Conservation (phyloP, 2,113 vertebrate species). For the Centropus bengalensis region DNA sequence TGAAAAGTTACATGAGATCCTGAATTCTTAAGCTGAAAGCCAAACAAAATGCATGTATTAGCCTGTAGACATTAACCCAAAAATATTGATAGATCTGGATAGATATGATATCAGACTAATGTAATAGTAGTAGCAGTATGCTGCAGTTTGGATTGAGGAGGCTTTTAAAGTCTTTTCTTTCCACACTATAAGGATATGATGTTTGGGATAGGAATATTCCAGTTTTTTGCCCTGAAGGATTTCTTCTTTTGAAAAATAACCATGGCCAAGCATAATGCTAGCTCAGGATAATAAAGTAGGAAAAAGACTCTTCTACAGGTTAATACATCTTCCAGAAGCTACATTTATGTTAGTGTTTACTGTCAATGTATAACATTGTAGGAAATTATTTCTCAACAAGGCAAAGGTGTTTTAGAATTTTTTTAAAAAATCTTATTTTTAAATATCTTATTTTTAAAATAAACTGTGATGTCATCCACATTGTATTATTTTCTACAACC, state of each 20-base stretch:
- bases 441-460: neutral
- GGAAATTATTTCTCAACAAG: neutral
- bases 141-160: neutral
- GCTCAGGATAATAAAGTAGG: neutral
- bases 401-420: neutral
- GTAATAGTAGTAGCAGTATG: neutral
- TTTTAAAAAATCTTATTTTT: neutral
- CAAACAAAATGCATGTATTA: fast-evolving
- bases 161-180: neutral
- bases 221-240: neutral
- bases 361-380: neutral
- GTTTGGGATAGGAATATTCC: neutral
- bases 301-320: neutral
- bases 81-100: neutral
- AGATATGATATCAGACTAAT: neutral
- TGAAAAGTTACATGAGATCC: neutral
- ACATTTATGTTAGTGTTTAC: neutral
- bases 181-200: fast-evolving
- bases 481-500: neutral
- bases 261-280: neutral
- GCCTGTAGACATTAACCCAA: neutral
- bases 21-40: neutral
- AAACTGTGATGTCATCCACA: neutral
- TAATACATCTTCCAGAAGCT: neutral
- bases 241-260: neutral